Conservation (phyloP, 2,888 invertebrate species). For the Holacanthella duospinosa region DNA sequence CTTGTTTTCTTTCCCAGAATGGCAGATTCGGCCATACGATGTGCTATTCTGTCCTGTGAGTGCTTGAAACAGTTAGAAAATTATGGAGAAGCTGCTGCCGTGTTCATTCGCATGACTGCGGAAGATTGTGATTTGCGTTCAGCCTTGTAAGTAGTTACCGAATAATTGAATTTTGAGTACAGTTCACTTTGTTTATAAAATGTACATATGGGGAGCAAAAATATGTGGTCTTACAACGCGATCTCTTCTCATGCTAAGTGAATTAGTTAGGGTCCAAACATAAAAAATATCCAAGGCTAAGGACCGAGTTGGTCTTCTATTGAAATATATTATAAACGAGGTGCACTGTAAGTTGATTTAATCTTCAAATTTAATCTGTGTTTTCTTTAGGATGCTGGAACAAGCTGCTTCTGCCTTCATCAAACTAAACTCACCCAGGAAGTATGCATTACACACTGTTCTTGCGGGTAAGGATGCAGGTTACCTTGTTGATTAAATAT, state of each 20-base stretch:
- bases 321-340: too few species aligned
- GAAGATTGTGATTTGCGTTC: slow-evolving; percentile 95
- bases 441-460: slow-evolving; percentile 93
- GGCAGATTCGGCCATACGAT: slow-evolving; percentile 83
- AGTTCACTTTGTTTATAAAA: too few species aligned
- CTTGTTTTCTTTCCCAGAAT: slow-evolving; percentile 49
- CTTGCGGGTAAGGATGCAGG: too few species aligned
- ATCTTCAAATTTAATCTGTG: neutral
- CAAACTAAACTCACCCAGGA: slow-evolving; percentile 56
- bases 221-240: too few species aligned
- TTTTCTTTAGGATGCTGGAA: slow-evolving; percentile 57
- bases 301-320: too few species aligned
- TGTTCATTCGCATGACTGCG: slow-evolving; percentile 86
- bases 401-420: slow-evolving; percentile 91
- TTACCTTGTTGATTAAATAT: slow-evolving; percentile 41
- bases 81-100: slow-evolving; percentile 87
- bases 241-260: too few species aligned
- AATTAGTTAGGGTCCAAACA: too few species aligned
- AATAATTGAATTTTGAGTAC: neutral
- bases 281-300: too few species aligned
- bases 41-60: slow-evolving; percentile 78
- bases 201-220: too few species aligned
- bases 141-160: slow-evolving; percentile 50
- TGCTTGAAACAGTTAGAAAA: slow-evolving; percentile 67
- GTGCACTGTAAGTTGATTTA: too few species aligned